Base-by-base conservation (phyloP, 2,888 invertebrate species). In the Thumatha senex region DNA sequence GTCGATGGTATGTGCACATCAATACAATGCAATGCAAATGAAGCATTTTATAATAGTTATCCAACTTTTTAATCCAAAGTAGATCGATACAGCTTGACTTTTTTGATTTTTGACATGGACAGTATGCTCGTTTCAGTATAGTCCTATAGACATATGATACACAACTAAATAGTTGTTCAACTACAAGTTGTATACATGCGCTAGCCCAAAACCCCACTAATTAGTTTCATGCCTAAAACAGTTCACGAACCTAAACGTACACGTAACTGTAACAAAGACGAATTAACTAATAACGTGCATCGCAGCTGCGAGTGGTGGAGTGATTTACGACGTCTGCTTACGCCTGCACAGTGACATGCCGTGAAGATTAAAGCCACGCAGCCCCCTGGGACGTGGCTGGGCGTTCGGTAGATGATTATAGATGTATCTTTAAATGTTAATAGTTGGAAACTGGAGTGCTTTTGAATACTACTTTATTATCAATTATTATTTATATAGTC, bases 341-440 rank as follows among this genome's bases (percentile, higher is more conserved):
- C 50, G 39, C 51, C 57, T 48, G 40, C 46, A 48, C 44, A 54
- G 48, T 58, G 51, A 56, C 41, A 36, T 40, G 47, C 46, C 56
- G 64, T 61, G 67, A 60, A 72, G 72, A 72, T 72, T 69, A 72
- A 69, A 69, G 62, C 44, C 45, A 44, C 44, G 12, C 40, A 42
- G 55, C 52, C 56, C 72, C 69, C 15, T 11, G 69, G 67, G 72
- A 64, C 46, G 12, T 13, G 31, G 13, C 44, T 2, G 18, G 44
- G 34, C 43, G 33, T 36, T 49, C 38, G 43, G 55, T 42, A 64
- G 56, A 56, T 51, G 33, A 47, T 41, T 52, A 30, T 41, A 36
- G 14, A 15, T n/a, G 13, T 54, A 54, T 52, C 54, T 56, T 59
- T 54, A 40, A 43, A 14, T 14, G 12, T 40, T 7, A 38, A 13